A percentile compares a stretch with the other conserved stretches of the same genome.
Evolutionary conservation across 2,113 vertebrate species (phyloP).

Genomic region (Lepisosteus osseus): DNA sequence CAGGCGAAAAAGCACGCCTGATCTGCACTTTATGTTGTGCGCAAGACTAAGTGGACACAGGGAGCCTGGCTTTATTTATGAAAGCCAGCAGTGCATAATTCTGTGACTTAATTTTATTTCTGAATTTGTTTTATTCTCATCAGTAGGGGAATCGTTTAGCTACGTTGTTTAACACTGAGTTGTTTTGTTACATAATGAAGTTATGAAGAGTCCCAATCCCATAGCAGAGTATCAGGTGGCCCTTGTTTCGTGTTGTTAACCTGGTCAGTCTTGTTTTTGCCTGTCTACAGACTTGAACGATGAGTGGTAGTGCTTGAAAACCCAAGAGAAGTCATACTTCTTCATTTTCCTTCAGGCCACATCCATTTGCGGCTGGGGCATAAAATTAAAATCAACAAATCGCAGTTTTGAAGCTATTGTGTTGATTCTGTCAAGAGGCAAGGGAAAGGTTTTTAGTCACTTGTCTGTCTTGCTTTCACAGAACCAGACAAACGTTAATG

Average conservation of each 20-base stretch:
- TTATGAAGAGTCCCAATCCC: too few relatives aligned
- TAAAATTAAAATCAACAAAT: too few relatives aligned
- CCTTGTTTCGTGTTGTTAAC: background rate
- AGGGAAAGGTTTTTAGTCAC: too few relatives aligned
- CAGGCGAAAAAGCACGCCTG: conserved; percentile 34
- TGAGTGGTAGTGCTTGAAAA: background rate
- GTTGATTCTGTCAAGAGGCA: too few relatives aligned
- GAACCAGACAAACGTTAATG: too few relatives aligned
- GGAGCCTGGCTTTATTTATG: conserved; percentile 16
- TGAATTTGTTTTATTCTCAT: background rate
- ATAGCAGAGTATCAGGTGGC: background rate
- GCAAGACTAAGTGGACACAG: background rate
- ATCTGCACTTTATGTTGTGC: conserved; percentile 56
- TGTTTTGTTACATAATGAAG: background rate
- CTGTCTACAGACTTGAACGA: background rate
- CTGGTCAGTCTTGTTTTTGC: background rate
- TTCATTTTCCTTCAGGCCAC: too few relatives aligned
- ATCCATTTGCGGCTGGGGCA: too few relatives aligned
- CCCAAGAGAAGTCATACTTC: too few relatives aligned
- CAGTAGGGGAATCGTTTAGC: background rate
- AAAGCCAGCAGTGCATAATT: conserved; percentile 24
- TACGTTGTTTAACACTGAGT: background rate
- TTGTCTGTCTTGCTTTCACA: too few relatives aligned
- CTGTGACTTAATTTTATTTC: conserved; percentile 6
- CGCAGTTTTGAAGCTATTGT: too few relatives aligned